A percentile compares a stretch with the other conserved stretches of the same genome.
Evolutionary conservation across 2,797 vertebrate species (phyloP).

Genomic region (Labeo calbasu): DNA sequence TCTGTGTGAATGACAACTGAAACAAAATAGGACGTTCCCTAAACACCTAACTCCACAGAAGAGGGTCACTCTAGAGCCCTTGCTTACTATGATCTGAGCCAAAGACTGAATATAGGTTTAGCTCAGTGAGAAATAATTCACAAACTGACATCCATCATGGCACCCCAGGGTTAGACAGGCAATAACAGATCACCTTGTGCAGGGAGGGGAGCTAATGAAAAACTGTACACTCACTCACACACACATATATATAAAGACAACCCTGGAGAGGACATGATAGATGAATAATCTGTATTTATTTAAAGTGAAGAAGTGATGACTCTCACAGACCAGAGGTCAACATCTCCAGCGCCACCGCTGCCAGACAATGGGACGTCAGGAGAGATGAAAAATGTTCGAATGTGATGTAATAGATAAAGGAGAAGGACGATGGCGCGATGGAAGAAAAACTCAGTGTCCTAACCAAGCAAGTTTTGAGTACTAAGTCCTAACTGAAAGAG

Average conservation of each 20-base stretch:
- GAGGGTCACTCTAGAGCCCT: constrained; percentile 38
- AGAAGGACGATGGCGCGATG: neutral
- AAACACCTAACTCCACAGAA: constrained; percentile 53
- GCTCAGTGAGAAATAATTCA: constrained; percentile 74
- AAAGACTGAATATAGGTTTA: constrained; percentile 75
- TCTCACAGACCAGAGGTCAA: constrained; percentile 57
- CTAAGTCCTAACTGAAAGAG: neutral
- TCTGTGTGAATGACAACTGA: neutral
- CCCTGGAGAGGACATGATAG: constrained; percentile 56
- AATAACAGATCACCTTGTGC: constrained; percentile 62
- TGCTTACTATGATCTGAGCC: constrained; percentile 66
- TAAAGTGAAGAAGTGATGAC: constrained; percentile 56
- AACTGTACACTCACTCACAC: constrained; percentile 33
- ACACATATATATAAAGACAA: constrained; percentile 43
- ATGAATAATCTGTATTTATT: constrained; percentile 65
- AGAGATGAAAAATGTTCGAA: constrained; percentile 33
- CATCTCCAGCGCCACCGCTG: constrained; percentile 16
- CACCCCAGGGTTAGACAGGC: constrained; percentile 58
- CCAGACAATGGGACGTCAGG: constrained; percentile 41
- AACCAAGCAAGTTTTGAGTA: neutral
- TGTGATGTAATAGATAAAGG: constrained; percentile 25
- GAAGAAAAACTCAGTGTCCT: neutral
- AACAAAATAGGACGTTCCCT: constrained; percentile 28
- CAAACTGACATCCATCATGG: constrained; percentile 65
- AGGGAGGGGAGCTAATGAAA: constrained; percentile 61